Conservation (phyloP, 2,888 invertebrate genomes). For the Synanthedon vespiformis region DNA sequence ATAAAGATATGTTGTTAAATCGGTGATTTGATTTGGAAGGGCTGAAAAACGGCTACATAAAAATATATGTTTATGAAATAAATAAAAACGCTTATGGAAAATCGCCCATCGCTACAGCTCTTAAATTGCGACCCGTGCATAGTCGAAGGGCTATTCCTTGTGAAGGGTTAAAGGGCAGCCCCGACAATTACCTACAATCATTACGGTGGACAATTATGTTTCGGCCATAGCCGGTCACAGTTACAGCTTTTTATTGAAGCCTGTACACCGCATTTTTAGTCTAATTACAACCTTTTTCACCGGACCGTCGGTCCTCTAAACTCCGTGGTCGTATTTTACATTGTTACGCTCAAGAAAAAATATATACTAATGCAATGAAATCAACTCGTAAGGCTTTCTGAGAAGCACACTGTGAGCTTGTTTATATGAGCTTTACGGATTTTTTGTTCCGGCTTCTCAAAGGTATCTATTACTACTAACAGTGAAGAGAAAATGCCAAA, state of each 20-base stretch:
- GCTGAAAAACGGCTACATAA: too few species aligned
- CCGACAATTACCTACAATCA: conserved; percentile 65
- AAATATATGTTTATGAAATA: too few species aligned
- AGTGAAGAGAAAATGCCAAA: too few species aligned
- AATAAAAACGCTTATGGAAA: not conserved
- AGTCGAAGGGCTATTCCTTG: conserved; percentile 28
- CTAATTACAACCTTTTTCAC: conserved; percentile 47
- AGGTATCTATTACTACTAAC: too few species aligned
- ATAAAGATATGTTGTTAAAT: too few species aligned
- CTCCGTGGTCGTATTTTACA: conserved; percentile 24
- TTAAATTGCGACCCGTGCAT: not conserved
- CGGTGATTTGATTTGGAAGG: too few species aligned
- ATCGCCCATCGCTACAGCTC: not conserved
- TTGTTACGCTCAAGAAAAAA: conserved; percentile 25
- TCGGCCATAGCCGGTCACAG: conserved; percentile 50
- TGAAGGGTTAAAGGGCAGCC: conserved; percentile 55
- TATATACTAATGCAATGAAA: too few species aligned
- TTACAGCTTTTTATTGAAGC: conserved; percentile 59
- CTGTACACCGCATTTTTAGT: conserved; percentile 54
- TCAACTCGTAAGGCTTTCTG: too few species aligned
- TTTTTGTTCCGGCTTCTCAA: too few species aligned
- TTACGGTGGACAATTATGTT: conserved; percentile 64
- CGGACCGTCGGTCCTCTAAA: conserved; percentile 6
- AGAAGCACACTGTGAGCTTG: too few species aligned
- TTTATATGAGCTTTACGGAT: too few species aligned